Evolutionary conservation across 1,140 invertebrate species (phyloP), one percentile per base, ranked within the genome.

Genomic region (Apis cerana): DNA sequence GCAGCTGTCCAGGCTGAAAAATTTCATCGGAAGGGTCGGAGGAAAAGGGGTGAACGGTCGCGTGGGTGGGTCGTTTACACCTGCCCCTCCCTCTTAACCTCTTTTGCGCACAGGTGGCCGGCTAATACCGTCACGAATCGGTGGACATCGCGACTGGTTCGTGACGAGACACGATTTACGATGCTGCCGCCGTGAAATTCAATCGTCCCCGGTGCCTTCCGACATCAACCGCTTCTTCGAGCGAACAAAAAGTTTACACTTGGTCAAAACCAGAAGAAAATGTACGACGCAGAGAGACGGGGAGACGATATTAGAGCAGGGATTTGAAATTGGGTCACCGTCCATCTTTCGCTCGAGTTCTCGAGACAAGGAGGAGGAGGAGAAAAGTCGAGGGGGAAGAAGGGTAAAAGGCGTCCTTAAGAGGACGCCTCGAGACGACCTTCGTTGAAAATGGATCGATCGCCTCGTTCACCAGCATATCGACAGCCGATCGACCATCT

Each of bases 11-110:
- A 33, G 75, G 48, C 65, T 68, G 59, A 87, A 74, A n/a, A 86
- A 86, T 86, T 86, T 85, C 75, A 59, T 75, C 75, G 64, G 27
- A 7, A 86, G 64, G 69, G 27, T 74, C 54, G 33, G 64, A 43
- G 70, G 23, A 48, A 70, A 74, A 74, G 82, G 85, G 70, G 78
- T 85, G 85, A 88, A 91, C 65, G 87, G 72, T 89, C 85, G 80
- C 82, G 85, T 89, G 89, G 89, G 87, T 91, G 89, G 89, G 87
- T 91, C 90, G 85, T 87, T 85, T 74, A 79, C 86, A 64, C 84
- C 83, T 85, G 74, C 33, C 68, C 56, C 17, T 19, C 75, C 17
- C 59, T 27, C 65, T 50, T 70, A 17, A 58, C 56, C 67, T 62
- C 74, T 67, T 62, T 19, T 52, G 56, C 67, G 59, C 50, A 74